Evolutionary conservation across 2,113 vertebrate species (phyloP).

Genomic region (Bos indicus): DNA sequence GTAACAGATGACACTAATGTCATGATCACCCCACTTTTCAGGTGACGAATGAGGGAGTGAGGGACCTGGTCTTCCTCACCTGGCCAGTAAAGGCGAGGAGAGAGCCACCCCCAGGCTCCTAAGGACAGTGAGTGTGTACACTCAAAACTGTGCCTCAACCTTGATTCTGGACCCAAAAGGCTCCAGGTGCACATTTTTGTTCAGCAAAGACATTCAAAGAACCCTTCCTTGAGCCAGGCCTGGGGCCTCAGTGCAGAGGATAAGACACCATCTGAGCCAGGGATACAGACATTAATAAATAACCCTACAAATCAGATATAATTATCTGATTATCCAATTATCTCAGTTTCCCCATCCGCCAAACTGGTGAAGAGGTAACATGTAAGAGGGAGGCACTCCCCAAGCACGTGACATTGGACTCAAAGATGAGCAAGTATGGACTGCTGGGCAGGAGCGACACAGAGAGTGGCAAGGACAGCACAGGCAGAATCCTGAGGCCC

Average conservation of each 20-base stretch:
- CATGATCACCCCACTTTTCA: slow-evolving; percentile 36
- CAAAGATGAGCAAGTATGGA: not conserved
- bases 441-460: not conserved
- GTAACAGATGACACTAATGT: slow-evolving; percentile 11
- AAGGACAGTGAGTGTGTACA: not conserved
- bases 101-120: not conserved
- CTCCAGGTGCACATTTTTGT: not conserved
- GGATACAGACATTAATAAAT: not conserved
- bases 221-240: not conserved
- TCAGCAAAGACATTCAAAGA: not conserved
- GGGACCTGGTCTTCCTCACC: not conserved
- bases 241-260: not conserved
- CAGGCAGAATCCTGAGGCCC: not conserved
- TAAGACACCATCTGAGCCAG: not conserved
- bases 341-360: not conserved
- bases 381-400: not conserved
- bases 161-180: not conserved
- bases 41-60: not conserved
- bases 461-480: too few relatives aligned
- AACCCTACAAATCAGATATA: not conserved
- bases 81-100: not conserved
- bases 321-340: not conserved
- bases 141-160: not conserved
- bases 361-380: not conserved
- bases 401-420: not conserved